Percentiles rank a stretch among this genome's conserved stretches.
Evolutionary conservation across 2,888 invertebrate species (phyloP).

Genomic region (Lasiommata megera): DNA sequence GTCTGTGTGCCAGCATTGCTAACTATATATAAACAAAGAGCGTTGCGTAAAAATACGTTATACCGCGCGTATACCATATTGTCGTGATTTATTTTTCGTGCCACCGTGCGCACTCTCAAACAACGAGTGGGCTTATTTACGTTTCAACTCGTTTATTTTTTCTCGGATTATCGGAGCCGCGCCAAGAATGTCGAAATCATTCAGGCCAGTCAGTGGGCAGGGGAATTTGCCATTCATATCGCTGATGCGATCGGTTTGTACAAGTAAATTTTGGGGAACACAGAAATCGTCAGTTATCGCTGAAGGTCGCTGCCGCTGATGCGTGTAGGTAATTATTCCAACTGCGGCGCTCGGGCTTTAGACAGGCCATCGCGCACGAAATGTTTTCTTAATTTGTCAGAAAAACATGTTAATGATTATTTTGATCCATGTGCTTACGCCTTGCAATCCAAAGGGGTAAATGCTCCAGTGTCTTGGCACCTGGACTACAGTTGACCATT

Average conservation of each 20-base stretch:
- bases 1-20: conserved; percentile 54
- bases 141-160: conserved; percentile 68
- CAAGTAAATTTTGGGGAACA: conserved; percentile 16
- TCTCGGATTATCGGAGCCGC: conserved; percentile 73
- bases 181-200: conserved; percentile 81
- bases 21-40: conserved; percentile 74
- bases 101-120: conserved; percentile 59
- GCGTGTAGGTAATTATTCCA: neutral
- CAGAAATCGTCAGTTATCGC: neutral
- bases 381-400: too few species aligned
- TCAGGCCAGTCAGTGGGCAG: conserved; percentile 79
- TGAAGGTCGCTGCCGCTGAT: neutral
- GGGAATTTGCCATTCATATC: conserved; percentile 79
- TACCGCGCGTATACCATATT: conserved; percentile 58
- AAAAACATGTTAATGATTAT: too few species aligned
- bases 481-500: too few species aligned
- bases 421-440: too few species aligned
- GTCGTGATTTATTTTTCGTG: conserved; percentile 69
- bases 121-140: conserved; percentile 67
- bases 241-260: conserved; percentile 44
- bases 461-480: too few species aligned
- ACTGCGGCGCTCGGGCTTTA: too few species aligned
- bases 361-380: too few species aligned
- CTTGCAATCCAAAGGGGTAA: too few species aligned
- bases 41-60: conserved; percentile 79